Percentiles rank a stretch among this genome's conserved stretches.
phyloP scores from a whole-genome alignment of 2,888 invertebrate genomes.

The Malthinus seriepunctatus region DNA sequence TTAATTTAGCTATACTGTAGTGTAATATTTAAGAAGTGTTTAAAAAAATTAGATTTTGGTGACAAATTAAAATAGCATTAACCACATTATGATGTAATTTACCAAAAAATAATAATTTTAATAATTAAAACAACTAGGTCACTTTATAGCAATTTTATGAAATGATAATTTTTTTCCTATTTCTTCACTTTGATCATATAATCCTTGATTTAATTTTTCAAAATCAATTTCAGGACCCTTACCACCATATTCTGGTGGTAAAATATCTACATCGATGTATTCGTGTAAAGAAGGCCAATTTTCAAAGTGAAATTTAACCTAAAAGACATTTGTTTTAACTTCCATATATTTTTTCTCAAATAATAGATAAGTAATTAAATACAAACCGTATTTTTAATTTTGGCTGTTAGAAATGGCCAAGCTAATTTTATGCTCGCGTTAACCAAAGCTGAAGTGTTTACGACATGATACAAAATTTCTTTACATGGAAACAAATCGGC shows the following conservation, averaged over 20 bases:
- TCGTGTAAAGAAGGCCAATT: slow-evolving; percentile 58
- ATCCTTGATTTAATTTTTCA: slow-evolving; percentile 33
- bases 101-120: neutral
- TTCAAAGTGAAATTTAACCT: slow-evolving; percentile 60
- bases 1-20: no score
- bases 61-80: no score
- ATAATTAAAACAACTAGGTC: neutral
- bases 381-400: slow-evolving; percentile 40
- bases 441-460: slow-evolving; percentile 44
- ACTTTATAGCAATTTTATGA: slow-evolving; percentile 6
- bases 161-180: slow-evolving; percentile 40
- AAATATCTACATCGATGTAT: slow-evolving; percentile 55
- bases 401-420: slow-evolving; percentile 47
- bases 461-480: slow-evolving; percentile 46
- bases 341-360: no score
- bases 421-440: slow-evolving; percentile 43
- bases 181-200: slow-evolving; percentile 38
- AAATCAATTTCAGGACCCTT: slow-evolving; percentile 39
- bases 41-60: no score
- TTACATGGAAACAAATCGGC: slow-evolving; percentile 44
- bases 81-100: no score
- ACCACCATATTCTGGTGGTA: slow-evolving; percentile 66
- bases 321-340: slow-evolving; percentile 24
- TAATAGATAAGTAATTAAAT: neutral
- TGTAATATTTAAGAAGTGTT: no score